phyloP scores from a whole-genome alignment of 2,888 invertebrate genomes.

The Standfussiana lucernea region DNA sequence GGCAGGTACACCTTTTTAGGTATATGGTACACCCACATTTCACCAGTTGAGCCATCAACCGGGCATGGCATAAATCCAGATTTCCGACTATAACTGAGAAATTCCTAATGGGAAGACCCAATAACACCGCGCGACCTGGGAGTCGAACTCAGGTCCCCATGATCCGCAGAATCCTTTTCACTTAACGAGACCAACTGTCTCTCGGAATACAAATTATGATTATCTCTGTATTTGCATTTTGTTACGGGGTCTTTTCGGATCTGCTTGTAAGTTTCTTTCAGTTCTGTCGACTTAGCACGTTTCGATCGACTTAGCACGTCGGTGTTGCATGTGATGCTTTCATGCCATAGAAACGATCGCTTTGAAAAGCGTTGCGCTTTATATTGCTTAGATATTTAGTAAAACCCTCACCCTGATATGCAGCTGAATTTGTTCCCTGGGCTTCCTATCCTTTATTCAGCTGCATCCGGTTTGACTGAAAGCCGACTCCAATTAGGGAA shows the following conservation, averaged over 20 bases:
- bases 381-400: constrained; percentile 25
- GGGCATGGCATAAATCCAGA: background rate
- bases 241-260: background rate
- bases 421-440: constrained; percentile 12
- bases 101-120: background rate
- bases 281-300: background rate
- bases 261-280: constrained; percentile 1
- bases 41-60: background rate
- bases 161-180: background rate
- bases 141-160: background rate
- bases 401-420: constrained; percentile 8
- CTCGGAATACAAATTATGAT: background rate
- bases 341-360: constrained; percentile 6
- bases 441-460: background rate
- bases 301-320: background rate
- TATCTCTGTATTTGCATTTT: background rate
- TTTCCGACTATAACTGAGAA: background rate
- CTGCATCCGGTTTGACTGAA: background rate
- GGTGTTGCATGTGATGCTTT: constrained; percentile 15
- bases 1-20: background rate
- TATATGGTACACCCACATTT: background rate
- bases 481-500: background rate
- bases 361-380: constrained; percentile 42
- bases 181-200: background rate
- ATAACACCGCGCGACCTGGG: background rate